Evolutionary conservation across 2,888 invertebrate genomes (phyloP), one percentile per base, ranked within the genome.

Genomic region (Galerucella pusilla): DNA sequence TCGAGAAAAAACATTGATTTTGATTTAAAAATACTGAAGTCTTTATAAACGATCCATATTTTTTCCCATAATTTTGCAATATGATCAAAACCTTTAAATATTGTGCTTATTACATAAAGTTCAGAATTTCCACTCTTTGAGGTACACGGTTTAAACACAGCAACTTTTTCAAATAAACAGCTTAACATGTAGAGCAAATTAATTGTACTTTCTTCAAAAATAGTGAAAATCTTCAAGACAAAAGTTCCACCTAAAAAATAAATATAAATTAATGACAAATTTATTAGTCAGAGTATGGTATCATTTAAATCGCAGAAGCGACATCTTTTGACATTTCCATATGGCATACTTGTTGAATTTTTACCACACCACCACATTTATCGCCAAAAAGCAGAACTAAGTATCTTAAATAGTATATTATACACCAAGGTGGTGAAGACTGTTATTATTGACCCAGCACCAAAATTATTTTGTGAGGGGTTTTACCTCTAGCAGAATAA

Each of bases 101-200:
- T 88, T 42, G 92, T 85, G 82, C 94, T 95, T 45, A 98, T 89
- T 0, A 97, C 90, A 85, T 98, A 98, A 0, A 95, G 92, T 88
- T 98, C 98, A 0, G 98, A 98, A 87, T 98, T 98, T 9, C 98
- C 98, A 84, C 94, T 93, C 85, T 96, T 96, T n/a, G 98, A 98
- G 0, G 96, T 95, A 0, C 92, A 93, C 0, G 98, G 98, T 86
- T 98, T 98, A 85, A 93, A 94, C 20, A 96, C 89, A 80, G 91
- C 89, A 0, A 98, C 92, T 84, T 92, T 88, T 46, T 90, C 85
- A 85, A 98, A 98, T 16, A 91, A 83, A 81, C 93, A 93, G 81
- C 92, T 92, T 4, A 98, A 88, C 11, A 98, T 87, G 85, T 94
- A 97, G 69, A 98, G 86, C 5, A 97, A 87, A 77, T 92, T 92